phyloP scores from a whole-genome alignment of 23 tunicate species.

The Halocynthia aurantium region DNA sequence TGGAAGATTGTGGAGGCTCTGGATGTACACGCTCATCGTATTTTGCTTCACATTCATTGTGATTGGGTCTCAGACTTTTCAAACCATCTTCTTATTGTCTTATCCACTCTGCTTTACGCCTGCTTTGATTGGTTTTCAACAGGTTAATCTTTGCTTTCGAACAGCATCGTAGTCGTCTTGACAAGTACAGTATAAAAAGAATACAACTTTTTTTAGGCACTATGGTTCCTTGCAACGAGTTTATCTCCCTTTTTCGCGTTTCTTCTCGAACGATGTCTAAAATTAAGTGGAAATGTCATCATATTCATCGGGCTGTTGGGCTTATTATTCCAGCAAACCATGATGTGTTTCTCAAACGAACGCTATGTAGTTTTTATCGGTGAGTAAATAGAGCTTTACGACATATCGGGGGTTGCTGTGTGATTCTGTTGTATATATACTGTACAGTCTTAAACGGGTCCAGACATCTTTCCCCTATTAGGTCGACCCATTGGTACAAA shows the following conservation, averaged over 20 bases:
- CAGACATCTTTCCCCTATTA: too few species aligned
- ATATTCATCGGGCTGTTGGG: conserved; percentile 23
- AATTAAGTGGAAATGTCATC: conserved; percentile 16
- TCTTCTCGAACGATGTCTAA: conserved; percentile 11
- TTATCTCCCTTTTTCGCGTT: conserved; percentile 37
- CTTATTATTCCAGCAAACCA: background rate
- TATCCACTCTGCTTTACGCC: conserved; percentile 15
- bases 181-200: too few species aligned
- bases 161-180: too few species aligned
- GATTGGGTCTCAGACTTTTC: background rate
- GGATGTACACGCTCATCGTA: background rate
- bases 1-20: conserved; percentile 25
- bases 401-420: background rate
- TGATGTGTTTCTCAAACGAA: conserved; percentile 29
- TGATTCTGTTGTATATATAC: background rate
- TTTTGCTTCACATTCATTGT: background rate
- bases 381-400: conserved; percentile 12
- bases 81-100: background rate
- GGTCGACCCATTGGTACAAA: too few species aligned
- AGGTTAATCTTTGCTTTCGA: conserved; percentile 17
- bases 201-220: conserved; percentile 15
- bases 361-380: conserved; percentile 37
- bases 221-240: conserved; percentile 29
- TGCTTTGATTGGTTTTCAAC: conserved; percentile 7
- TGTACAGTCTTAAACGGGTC: background rate